phyloP scores from a whole-genome alignment of 2,113 vertebrate species.

The Indicator indicator region DNA sequence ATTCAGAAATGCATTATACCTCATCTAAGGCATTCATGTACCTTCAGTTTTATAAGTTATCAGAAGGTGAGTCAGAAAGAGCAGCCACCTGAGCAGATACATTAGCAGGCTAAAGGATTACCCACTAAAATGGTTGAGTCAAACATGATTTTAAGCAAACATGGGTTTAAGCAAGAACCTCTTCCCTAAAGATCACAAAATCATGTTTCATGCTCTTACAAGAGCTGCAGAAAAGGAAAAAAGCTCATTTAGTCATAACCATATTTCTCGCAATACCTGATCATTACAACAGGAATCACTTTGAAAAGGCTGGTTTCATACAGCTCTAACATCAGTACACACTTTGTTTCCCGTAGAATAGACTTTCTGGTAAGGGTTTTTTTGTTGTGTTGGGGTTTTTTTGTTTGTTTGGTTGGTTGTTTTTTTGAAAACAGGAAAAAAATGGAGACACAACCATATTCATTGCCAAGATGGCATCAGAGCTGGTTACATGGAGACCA shows the following conservation, averaged over 20 bases:
- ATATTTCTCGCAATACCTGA: neutral
- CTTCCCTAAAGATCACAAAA: neutral
- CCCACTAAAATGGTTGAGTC: neutral
- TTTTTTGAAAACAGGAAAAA: neutral
- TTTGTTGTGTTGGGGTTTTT: no score
- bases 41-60: neutral
- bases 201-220: fast-evolving
- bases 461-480: fast-evolving
- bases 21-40: neutral
- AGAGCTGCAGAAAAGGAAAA: neutral
- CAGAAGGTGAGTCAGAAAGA: neutral
- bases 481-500: neutral
- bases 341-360: neutral
- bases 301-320: neutral
- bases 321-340: neutral
- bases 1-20: neutral
- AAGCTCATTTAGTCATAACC: neutral
- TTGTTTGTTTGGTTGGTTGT: neutral
- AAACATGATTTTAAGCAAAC: neutral
- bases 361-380: neutral
- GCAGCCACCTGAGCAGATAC: neutral
- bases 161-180: neutral
- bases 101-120: neutral
- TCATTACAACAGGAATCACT: neutral
- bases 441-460: neutral